Evolutionary conservation across 2,888 invertebrate species (phyloP).

Genomic region (Esperia sulphurella): DNA sequence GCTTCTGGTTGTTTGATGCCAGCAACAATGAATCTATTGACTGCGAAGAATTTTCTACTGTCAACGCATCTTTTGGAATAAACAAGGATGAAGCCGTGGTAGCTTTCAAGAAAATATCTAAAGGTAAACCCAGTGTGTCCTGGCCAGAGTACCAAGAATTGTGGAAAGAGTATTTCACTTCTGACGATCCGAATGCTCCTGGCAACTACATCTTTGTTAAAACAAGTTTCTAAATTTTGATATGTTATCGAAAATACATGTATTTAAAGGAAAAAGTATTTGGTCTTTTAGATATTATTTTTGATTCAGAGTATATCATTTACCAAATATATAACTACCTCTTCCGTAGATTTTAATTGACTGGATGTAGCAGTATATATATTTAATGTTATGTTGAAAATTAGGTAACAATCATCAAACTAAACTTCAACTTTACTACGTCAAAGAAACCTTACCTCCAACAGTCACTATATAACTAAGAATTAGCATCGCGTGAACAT

Average conservation of each 20-base stretch:
- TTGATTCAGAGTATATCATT: too few species aligned
- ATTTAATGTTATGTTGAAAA: too few species aligned
- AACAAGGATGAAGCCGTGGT: conserved; percentile 84
- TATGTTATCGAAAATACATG: too few species aligned
- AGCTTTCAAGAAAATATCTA: conserved; percentile 89
- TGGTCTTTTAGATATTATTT: too few species aligned
- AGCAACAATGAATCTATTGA: conserved; percentile 89
- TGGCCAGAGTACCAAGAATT: conserved; percentile 87
- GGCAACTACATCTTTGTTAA: conserved; percentile 89
- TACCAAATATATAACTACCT: too few species aligned
- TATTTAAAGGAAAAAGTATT: too few species aligned
- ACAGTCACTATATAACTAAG: conserved; percentile 81
- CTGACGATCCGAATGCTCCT: conserved; percentile 86
- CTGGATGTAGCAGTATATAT: too few species aligned
- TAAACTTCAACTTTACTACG: not conserved
- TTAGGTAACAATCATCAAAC: too few species aligned
- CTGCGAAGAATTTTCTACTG: conserved; percentile 88
- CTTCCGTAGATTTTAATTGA: too few species aligned
- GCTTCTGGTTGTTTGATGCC: conserved; percentile 92
- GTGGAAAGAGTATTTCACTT: conserved; percentile 92
- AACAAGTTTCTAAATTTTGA: too few species aligned
- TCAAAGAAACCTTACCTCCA: conserved; percentile 21
- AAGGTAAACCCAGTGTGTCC: conserved; percentile 84
- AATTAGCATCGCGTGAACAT: not conserved
- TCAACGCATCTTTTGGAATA: conserved; percentile 89